Evolutionary conservation across 2,888 invertebrate genomes (phyloP), one percentile per base, ranked within the genome.

Genomic region (Caenorhabditis zanzibari): DNA sequence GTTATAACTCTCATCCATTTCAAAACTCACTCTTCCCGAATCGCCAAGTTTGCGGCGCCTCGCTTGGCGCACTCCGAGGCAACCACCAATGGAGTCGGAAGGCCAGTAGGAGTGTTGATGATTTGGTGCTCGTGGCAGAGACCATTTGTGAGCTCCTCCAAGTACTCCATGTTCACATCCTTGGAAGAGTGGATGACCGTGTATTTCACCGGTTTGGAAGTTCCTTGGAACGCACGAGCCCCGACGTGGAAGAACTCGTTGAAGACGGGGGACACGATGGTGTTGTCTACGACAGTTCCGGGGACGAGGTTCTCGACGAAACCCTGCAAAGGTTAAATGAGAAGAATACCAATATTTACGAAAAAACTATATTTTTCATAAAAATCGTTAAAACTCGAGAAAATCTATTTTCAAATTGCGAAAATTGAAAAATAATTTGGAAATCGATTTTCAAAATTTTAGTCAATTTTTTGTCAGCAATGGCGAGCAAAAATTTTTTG

Each of bases 231-330:
- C 0, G 85, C 79, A 0, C 35, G 26, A 19, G 77, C 76, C 7
- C 77, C 38, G 2, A 76, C 61, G 38, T 82, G 71, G 59, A 73
- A 87, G 69, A 84, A 87, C 49, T 87, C 84, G 6, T 61, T 80
- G 28, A 24, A 22, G 1, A 69, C 71, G 0, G 82, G 76, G 6
- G 49, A 56, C 10, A 85, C 84, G 56, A 87, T 73, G 3, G 24
- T 24, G 2, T 47, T 22, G 63, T 85, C 85, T 26, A 87, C 69
- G 12, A 84, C 68, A 6, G 84, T 77, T 41, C 87, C 87, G 10
- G 84, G 81, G 28, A 54, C 35, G 24, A 86, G 38, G 54, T 86
- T 86, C n/a, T 35, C 10, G 0, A 75, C 26, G 7, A 22, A 1
- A 3, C 32, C 38, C 64, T 64, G 35, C 28, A 66, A 56, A n/a